Evolutionary conservation across 2,888 invertebrate genomes (phyloP), one percentile per base, ranked within the genome.

Genomic region (Drosophila peninsularis): DNA sequence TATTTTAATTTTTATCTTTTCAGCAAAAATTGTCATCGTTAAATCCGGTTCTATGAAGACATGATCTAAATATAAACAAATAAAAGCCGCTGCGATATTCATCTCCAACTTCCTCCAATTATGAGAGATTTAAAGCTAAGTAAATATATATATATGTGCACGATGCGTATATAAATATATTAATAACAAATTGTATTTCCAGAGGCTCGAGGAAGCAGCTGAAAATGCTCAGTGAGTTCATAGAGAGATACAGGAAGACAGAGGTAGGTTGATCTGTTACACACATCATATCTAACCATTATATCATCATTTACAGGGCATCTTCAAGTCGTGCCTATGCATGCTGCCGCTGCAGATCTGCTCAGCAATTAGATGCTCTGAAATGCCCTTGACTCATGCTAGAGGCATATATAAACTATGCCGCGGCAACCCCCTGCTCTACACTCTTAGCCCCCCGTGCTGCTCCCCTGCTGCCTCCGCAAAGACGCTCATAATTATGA

Each of bases 371-470:
- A 14, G 34, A 45, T 19, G 14, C 11, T 47, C 34, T 34, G 13
- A 42, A 24, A 65, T 71, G 75, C 72, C 75, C 75, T 75, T 75
- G 76, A 44, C 50, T 39, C 55, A 56, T 62, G 61, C 45, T 47
- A 42, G 30, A 70, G 39, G 45, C 55, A 45, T n/a, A 21, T 49
- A 30, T n/a, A 41, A 54, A 47, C 17, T 47, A 6, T 30, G 36
- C 62, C 32, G 21, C 44, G 47, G 55, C 24, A 5, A 6, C 3
- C 11, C 14, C 42, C 27, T 4, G 9, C 14, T 21, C 17, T 24
- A 24, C 24, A 24, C 24, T 24, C 24, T 24, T 24, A n/a, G n/a
- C n/a, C n/a, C n/a, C n/a, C n/a, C 24, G 4, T 24, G 4, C n/a
- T 24, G 21, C 1, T 4, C 19, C 37, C 17, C 0, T 6, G 11